phyloP scores from a whole-genome alignment of 2,113 vertebrate species.

The Phylloscopus whistleri region DNA sequence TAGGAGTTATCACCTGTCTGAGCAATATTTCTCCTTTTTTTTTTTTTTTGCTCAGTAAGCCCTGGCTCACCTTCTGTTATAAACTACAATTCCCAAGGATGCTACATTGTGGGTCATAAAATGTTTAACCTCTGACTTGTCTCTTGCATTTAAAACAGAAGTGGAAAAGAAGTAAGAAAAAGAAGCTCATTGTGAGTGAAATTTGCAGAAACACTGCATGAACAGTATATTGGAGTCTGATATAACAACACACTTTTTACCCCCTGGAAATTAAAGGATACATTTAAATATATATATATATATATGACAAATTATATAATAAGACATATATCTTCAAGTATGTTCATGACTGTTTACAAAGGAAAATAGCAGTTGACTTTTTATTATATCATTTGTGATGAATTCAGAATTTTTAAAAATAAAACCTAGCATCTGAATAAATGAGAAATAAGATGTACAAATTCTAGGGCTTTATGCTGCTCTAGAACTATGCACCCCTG shows the following conservation, averaged over 20 bases:
- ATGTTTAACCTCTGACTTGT: background rate
- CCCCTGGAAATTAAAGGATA: background rate
- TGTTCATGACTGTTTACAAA: background rate
- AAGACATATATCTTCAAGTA: background rate
- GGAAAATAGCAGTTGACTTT: background rate
- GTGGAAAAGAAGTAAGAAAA: background rate
- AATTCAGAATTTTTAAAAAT: background rate
- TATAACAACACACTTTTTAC: fast-evolving
- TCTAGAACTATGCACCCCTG: background rate
- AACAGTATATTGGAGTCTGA: background rate
- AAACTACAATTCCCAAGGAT: background rate
- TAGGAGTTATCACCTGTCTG: background rate
- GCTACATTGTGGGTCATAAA: background rate
- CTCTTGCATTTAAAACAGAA: background rate
- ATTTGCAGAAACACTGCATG: background rate
- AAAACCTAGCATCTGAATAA: background rate
- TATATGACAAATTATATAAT: background rate
- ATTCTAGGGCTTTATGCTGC: background rate
- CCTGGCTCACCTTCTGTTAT: background rate
- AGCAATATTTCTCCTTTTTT: background rate
- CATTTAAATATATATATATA: background rate
- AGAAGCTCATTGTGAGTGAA: background rate
- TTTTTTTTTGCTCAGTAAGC: background rate
- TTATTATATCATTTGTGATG: background rate
- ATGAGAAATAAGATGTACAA: background rate